Evolutionary conservation across 2,797 vertebrate genomes (phyloP).

Genomic region (Heteromormyrus szaboi): DNA sequence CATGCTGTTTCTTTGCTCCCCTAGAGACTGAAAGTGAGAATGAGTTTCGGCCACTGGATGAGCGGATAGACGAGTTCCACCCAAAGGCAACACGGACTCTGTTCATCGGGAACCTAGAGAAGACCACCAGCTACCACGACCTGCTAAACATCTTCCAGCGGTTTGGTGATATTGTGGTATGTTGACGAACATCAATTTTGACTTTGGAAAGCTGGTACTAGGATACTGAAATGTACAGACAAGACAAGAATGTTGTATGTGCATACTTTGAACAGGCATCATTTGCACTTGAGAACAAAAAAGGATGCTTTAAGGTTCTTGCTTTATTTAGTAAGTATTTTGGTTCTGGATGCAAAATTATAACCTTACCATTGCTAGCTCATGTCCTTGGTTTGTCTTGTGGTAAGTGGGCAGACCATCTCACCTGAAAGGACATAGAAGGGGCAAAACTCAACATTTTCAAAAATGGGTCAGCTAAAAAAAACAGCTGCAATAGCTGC

Average conservation of each 20-base stretch:
- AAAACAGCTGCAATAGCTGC: neutral
- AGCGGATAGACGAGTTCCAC: slow-evolving; percentile 96
- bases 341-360: neutral
- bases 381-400: neutral
- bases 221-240: neutral
- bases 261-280: neutral
- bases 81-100: slow-evolving; percentile 95
- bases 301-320: neutral
- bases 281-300: neutral
- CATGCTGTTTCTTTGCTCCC: neutral
- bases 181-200: slow-evolving; percentile 17
- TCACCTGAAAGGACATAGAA: neutral
- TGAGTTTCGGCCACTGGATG: slow-evolving; percentile 94
- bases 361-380: neutral
- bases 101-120: slow-evolving; percentile 98
- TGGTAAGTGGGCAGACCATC: neutral
- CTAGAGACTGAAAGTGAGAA: slow-evolving; percentile 97
- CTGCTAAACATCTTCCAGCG: slow-evolving; percentile 95
- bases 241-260: neutral
- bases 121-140: slow-evolving; percentile 94
- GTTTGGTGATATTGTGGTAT: slow-evolving; percentile 97
- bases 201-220: neutral
- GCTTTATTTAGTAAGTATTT: neutral
- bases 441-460: neutral
- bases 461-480: neutral